A percentile compares a stretch with the other conserved stretches of the same genome.
These are phyloP conservation scores for Zootermopsis nevadensis DNA, from an alignment of 2,888 invertebrate species.

Conservation along the genomic window DNA sequence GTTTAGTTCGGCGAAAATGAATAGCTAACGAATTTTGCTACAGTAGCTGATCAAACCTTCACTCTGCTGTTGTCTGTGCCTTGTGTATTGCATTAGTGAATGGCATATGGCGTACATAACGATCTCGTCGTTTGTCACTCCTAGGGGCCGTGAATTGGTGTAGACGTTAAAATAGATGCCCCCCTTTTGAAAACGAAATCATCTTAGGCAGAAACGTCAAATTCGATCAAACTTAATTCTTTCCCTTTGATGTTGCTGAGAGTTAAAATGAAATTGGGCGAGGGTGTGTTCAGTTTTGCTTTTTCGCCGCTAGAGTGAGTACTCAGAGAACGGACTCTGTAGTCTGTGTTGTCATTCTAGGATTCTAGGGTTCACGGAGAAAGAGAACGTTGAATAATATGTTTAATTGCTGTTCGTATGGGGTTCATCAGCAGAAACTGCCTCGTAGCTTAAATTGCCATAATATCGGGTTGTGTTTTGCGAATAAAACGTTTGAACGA, in stretches of 20 bases:
- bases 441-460: too few relatives aligned
- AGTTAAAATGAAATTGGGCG: not conserved
- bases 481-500: too few relatives aligned
- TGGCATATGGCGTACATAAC: constrained; percentile 34
- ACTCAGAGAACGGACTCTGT: too few relatives aligned
- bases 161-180: constrained; percentile 17
- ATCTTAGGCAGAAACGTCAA: not conserved
- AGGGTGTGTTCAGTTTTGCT: too few relatives aligned
- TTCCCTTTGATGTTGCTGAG: not conserved
- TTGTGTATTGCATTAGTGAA: not conserved
- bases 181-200: constrained; percentile 10
- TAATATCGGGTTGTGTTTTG: too few relatives aligned
- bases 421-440: too few relatives aligned
- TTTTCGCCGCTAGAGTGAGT: too few relatives aligned
- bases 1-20: not conserved
- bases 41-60: not conserved
- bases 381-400: too few relatives aligned
- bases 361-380: too few relatives aligned
- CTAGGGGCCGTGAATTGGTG: constrained; percentile 4
- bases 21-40: constrained; percentile 6
- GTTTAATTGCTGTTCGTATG: too few relatives aligned
- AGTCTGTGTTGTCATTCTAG: too few relatives aligned
- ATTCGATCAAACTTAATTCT: not conserved
- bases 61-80: not conserved
- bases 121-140: not conserved